Evolutionary conservation across 2,113 vertebrate species (phyloP).

Genomic region (Chlorodrepanis virens): DNA sequence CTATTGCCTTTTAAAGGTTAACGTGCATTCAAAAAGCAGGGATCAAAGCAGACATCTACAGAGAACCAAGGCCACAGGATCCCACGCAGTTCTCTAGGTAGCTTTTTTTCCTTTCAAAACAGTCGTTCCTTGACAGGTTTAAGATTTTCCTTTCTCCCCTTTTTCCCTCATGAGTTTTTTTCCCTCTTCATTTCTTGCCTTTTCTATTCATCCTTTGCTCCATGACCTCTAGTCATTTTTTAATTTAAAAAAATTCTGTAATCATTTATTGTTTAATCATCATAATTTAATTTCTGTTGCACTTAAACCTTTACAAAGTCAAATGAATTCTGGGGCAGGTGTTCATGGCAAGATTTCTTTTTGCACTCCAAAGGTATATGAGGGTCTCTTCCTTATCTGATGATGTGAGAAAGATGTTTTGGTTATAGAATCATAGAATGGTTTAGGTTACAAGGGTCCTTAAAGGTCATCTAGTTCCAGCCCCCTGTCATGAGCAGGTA

Average conservation of each 20-base stretch:
- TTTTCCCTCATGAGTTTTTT: not conserved
- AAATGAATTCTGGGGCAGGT: not conserved
- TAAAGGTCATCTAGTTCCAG: not conserved
- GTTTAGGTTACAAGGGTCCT: not conserved
- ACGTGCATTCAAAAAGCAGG: not conserved
- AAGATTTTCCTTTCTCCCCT: not conserved
- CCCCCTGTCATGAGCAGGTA: not conserved
- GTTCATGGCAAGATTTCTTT: not conserved
- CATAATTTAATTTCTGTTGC: not conserved
- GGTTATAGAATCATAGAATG: not conserved
- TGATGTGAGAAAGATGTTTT: not conserved
- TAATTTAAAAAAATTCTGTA: not conserved
- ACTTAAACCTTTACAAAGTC: not conserved
- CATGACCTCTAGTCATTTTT: not conserved
- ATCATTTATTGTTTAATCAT: not conserved
- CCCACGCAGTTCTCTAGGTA: not conserved
- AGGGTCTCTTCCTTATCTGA: not conserved
- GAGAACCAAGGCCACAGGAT: not conserved
- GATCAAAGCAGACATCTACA: not conserved
- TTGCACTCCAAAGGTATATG: not conserved
- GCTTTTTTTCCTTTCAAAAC: not conserved
- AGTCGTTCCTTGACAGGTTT: not conserved
- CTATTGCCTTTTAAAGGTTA: slow-evolving; percentile 30
- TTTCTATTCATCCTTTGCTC: not conserved
- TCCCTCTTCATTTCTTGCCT: not conserved